Conservation (phyloP, 1,140 invertebrate species). For the Heliconius congener region DNA sequence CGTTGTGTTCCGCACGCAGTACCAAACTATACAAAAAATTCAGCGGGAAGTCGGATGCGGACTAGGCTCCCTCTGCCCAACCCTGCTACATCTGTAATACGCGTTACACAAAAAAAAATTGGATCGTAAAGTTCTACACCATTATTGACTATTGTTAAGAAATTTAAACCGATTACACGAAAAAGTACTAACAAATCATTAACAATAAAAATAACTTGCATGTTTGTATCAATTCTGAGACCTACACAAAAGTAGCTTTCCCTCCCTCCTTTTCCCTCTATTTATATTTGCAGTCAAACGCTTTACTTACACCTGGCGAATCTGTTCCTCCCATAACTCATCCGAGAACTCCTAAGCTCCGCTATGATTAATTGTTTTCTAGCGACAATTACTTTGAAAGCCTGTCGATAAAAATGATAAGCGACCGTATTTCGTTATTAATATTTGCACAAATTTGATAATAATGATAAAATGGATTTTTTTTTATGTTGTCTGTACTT, state of each 20-base stretch:
- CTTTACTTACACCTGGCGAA: constrained; percentile 44
- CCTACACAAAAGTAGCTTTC: background rate
- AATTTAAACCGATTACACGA: too few relatives aligned
- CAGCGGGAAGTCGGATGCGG: too few relatives aligned
- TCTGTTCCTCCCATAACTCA: constrained; percentile 53
- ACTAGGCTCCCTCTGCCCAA: too few relatives aligned
- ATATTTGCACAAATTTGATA: constrained; percentile 8
- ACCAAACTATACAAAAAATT: too few relatives aligned
- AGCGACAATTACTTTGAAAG: constrained; percentile 42
- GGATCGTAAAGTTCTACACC: too few relatives aligned
- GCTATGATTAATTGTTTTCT: constrained; percentile 52
- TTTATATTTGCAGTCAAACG: constrained; percentile 15
- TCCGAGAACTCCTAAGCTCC: constrained; percentile 46
- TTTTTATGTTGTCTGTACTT: background rate
- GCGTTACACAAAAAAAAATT: too few relatives aligned
- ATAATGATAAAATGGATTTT: background rate
- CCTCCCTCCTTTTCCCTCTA: background rate
- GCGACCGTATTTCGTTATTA: constrained; percentile 7
- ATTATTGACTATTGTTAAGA: too few relatives aligned
- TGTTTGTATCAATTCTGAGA: background rate
- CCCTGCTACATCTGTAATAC: too few relatives aligned
- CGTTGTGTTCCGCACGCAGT: too few relatives aligned
- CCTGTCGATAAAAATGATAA: constrained; percentile 31
- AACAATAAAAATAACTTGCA: background rate
- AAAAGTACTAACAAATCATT: too few relatives aligned